phyloP scores from a whole-genome alignment of 37 sponge, comb jelly and placozoan genomes.

The Spongia lamella region DNA sequence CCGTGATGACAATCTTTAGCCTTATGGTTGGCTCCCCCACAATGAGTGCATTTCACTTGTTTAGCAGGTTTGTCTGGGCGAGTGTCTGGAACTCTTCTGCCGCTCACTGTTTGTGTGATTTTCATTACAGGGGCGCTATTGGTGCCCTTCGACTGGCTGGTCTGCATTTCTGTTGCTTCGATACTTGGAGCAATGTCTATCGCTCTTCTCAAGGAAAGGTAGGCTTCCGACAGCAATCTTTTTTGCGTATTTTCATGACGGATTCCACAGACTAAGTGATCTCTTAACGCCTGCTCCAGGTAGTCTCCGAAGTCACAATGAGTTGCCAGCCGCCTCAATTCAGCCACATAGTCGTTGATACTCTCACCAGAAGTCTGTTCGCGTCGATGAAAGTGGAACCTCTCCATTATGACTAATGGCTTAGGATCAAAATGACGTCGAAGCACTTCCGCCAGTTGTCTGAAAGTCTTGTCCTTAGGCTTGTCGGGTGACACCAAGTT shows the following conservation, averaged over 20 bases:
- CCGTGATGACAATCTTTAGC: too few species aligned
- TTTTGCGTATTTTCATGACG: conserved; percentile 4
- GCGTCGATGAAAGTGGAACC: conserved; percentile 11
- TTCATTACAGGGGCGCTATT: too few species aligned
- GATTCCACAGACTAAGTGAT: background rate
- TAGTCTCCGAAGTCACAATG: conserved; percentile 7
- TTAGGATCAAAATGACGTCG: conserved; percentile 1
- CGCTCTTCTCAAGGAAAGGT: background rate
- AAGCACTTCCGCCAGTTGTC: background rate
- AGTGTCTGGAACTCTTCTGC: too few species aligned
- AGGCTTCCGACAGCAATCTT: background rate
- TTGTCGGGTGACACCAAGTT: background rate
- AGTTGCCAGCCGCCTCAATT: background rate
- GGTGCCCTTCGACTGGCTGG: too few species aligned
- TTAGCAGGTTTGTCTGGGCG: too few species aligned
- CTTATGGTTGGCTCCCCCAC: too few species aligned
- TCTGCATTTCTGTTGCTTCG: too few species aligned
- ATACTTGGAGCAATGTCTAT: background rate
- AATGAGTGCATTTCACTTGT: too few species aligned
- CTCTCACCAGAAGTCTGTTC: conserved; percentile 1
- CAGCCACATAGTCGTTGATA: background rate
- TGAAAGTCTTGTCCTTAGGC: background rate
- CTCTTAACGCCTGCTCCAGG: background rate
- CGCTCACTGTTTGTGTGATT: too few species aligned
- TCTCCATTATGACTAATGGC: background rate